Base-by-base conservation (phyloP, 2,888 invertebrate species). In the Pterostichus madidus region DNA sequence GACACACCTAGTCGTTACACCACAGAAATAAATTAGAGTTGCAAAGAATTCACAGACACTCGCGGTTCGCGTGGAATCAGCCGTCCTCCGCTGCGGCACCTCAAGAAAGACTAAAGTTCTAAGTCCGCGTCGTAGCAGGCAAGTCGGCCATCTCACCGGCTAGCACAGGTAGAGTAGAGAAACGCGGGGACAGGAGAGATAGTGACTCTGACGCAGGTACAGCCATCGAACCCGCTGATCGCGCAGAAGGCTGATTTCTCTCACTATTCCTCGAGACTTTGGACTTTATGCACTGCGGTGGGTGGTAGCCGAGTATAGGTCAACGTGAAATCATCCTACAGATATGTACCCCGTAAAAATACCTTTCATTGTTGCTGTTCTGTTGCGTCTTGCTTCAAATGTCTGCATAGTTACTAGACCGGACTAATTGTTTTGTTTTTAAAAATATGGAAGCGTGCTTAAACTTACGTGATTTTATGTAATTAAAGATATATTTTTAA, bases 191-290 rank as follows among this genome's bases (percentile, higher is more conserved):
- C 39, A 44, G 68, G 73, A 6, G 39, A 59, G 31, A 39, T 31
- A 61, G 83, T 76, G 83, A 83, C 44, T 61, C 56, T 71, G 71
- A 83, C 68, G 78, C 83, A 83, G 83, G 83, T 83, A 83, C 44
- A 77, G 80, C 52, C 80, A 53, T 53, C 73, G 77, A 76, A 80
- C 83, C 83, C 59, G 52, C 56, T n/a, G 59, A 56, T 39, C 39
- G 7, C 1, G 5, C 53, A 15, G 13, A 49, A 75, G 75, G 49
- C 13, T 13, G 8, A 24, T 13, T 24, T 13, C 75, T 31, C 13
- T 3, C n/a, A 35, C 64, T 10, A 64, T 49, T 11, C 49, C 13
- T 13, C 32, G 32, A 13, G 13, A 81, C 11, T 46, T 5, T 61
- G 10, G 75, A 10, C 81, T 44, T 44, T 81, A 71, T 15, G 5